Base-by-base conservation (phyloP, 2,888 invertebrate species). In the Drosophila ustulata region DNA sequence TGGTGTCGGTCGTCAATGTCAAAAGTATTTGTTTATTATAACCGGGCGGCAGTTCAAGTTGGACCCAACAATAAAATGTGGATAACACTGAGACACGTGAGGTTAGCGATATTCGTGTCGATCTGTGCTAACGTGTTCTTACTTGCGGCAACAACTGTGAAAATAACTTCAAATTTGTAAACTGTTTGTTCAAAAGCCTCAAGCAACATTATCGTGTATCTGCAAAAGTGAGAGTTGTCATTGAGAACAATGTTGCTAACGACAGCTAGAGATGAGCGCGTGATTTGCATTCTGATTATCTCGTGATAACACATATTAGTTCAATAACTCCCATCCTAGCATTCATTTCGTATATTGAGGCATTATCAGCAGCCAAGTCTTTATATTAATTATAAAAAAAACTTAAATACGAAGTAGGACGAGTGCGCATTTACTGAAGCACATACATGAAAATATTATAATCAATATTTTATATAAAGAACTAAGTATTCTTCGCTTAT, bases 1-100 rank as follows among this genome's bases (percentile, higher is more conserved):
- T 25, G 8, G 8, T 28, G 45, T 1, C 9, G 34, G 26, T 5
- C 13, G 46, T 43, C 62, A 70, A 52, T 71, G 77, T 55, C 59
- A 67, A 45, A 47, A 13, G 18, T 41, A 7, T 61, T 47, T 51
- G 53, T 37, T 51, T 57, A 43, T 51, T 46, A 23, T 23, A 39
- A 8, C 13, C 52, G 26, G 28, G 28, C 34, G 18, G 55, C 56
- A 57, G 5, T 37, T 58, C 37, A 52, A 57, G 53, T 46, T 53
- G 23, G 49, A 47, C 13, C 7, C 37, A 49, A 9, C 7, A 43
- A 53, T 41, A 13, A 46, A 65, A 64, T 64, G 18, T 70, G 13
- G 62, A 62, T 58, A 52, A 67, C 70, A 75, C 53, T 69, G 69
- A 58, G 30, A 45, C 56, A 58, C 53, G 62, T 53, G 66, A 71